A percentile compares a stretch with the other conserved stretches of the same genome.
phyloP scores from a whole-genome alignment of 1,140 invertebrate species.

The Oryctes rhinoceros region DNA sequence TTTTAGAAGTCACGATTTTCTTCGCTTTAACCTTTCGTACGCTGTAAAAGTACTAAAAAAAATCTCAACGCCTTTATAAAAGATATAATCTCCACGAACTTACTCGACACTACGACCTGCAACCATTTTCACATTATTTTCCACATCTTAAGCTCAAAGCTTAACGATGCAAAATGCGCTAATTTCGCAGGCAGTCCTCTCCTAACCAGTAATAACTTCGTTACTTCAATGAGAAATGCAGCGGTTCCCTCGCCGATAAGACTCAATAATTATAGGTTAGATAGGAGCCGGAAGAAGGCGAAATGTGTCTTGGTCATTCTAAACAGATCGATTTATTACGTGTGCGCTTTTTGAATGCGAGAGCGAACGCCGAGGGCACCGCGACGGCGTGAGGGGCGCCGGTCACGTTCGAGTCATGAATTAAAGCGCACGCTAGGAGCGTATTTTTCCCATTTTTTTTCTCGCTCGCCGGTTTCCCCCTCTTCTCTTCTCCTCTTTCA shows the following conservation, averaged over 20 bases:
- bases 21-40: no score
- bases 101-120: no score
- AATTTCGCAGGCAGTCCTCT: no score
- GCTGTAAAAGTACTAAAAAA: no score
- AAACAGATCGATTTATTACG: conserved; percentile 37
- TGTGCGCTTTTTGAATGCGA: conserved; percentile 31
- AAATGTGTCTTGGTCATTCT: conserved; percentile 25
- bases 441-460: conserved; percentile 15
- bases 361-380: neutral
- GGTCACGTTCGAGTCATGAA: conserved; percentile 26
- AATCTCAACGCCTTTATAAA: no score
- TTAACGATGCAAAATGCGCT: no score
- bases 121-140: no score
- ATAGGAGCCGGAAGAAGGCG: neutral
- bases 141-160: no score
- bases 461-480: neutral
- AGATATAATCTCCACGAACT: no score
- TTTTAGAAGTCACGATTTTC: no score
- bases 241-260: neutral
- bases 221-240: neutral
- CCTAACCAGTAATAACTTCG: no score
- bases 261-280: conserved; percentile 12
- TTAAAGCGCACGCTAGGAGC: conserved; percentile 20
- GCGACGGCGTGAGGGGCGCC: neutral
- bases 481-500: conserved; percentile 2